Conservation (phyloP, 2,113 vertebrate genomes). For the Myotis lucifugus region DNA sequence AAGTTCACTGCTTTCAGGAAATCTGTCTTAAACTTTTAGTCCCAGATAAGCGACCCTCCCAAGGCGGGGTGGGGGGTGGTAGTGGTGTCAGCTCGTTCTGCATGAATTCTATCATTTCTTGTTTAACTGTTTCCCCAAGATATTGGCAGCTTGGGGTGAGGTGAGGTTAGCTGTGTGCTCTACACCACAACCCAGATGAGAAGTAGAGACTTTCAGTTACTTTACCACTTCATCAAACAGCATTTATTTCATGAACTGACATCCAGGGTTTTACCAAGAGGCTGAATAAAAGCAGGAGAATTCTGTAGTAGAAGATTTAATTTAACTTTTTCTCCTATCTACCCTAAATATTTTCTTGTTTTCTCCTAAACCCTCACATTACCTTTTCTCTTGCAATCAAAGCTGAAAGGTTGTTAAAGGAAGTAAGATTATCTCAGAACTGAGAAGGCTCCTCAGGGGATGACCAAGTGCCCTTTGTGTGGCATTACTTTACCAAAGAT, state of each 20-base stretch:
- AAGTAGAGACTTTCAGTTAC: neutral
- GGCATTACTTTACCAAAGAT: neutral
- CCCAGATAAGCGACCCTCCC: neutral
- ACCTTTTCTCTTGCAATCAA: neutral
- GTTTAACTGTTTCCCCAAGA: neutral
- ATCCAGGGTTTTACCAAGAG: neutral
- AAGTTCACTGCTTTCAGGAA: neutral
- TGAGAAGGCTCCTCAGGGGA: neutral
- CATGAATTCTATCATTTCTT: neutral
- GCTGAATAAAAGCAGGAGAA: neutral
- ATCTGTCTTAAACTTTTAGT: neutral
- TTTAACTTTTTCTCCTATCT: neutral
- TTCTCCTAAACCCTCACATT: neutral
- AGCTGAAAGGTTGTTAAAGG: neutral
- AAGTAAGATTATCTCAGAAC: neutral
- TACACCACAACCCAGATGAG: neutral
- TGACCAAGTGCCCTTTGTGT: neutral
- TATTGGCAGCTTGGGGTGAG: neutral
- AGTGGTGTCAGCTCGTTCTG: neutral
- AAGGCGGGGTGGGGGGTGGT: no score
- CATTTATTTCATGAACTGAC: neutral
- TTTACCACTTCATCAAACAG: neutral
- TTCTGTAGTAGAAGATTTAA: neutral
- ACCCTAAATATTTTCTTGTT: neutral
- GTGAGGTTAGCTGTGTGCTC: neutral